Percentiles rank a stretch among this genome's conserved stretches.
Evolutionary conservation across 2,888 invertebrate species (phyloP).

Genomic region (Marasmarcha lunaedactyla): DNA sequence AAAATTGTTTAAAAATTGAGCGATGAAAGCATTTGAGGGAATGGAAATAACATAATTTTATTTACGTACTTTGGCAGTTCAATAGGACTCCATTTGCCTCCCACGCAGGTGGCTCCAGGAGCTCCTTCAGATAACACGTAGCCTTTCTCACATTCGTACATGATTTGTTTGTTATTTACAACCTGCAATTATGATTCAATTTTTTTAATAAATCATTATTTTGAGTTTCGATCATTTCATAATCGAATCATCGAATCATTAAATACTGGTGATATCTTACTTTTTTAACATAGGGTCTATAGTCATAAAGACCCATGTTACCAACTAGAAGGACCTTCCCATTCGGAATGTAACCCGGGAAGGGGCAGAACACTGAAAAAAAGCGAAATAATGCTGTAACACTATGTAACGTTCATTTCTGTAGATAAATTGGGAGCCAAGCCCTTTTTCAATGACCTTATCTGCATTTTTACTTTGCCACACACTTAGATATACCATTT

Average conservation of each 20-base stretch:
- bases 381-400: constrained; percentile 4
- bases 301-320: constrained; percentile 96
- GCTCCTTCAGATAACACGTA: constrained; percentile 89
- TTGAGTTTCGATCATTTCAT: too few relatives aligned
- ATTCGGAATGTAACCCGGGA: constrained; percentile 89
- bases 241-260: too few relatives aligned
- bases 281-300: constrained; percentile 92
- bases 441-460: too few relatives aligned
- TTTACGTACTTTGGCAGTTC: constrained; percentile 87
- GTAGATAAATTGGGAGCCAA: too few relatives aligned
- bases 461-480: too few relatives aligned
- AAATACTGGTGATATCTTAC: constrained; percentile 40
- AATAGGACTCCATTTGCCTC: constrained; percentile 93
- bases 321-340: constrained; percentile 93
- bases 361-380: constrained; percentile 88
- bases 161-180: constrained; percentile 92
- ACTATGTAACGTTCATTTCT: too few relatives aligned
- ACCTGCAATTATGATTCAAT: constrained; percentile 47
- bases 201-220: background rate
- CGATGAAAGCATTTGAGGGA: too few relatives aligned
- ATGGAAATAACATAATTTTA: constrained; percentile 27
- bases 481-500: too few relatives aligned
- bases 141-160: constrained; percentile 95
- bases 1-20: background rate
- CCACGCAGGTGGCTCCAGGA: constrained; percentile 94